A percentile compares a stretch with the other conserved stretches of the same genome.
These are phyloP conservation scores for Lutraria lutraria DNA, from an alignment of 2,888 invertebrate genomes.

Conservation along the genomic window DNA sequence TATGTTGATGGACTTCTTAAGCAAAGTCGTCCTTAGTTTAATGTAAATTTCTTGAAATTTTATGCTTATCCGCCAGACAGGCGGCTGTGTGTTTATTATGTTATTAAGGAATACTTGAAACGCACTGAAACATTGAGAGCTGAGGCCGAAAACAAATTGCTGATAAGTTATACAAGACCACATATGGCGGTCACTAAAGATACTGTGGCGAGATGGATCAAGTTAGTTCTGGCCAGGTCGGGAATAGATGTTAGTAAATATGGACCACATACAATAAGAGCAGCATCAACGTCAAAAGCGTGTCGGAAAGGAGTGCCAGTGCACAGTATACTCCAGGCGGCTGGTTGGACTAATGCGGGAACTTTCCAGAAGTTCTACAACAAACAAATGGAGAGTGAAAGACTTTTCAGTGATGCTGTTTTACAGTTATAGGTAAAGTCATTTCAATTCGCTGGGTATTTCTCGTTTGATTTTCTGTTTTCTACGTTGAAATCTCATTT, in stretches of 20 bases:
- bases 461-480: no score
- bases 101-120: neutral
- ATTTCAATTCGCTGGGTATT: no score
- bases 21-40: neutral
- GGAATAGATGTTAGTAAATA: neutral
- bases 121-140: neutral
- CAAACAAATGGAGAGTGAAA: neutral
- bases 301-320: neutral
- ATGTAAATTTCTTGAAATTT: neutral
- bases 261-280: neutral
- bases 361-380: neutral
- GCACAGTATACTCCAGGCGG: no score
- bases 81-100: neutral
- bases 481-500: no score
- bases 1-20: neutral
- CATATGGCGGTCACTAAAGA: neutral
- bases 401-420: conserved; percentile 35
- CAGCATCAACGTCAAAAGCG: no score
- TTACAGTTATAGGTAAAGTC: no score
- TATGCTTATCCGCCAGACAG: neutral
- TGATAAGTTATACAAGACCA: neutral
- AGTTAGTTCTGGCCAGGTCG: neutral
- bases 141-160: neutral
- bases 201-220: neutral
- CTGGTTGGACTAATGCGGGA: neutral